A percentile compares a stretch with the other conserved stretches of the same genome.
These are phyloP conservation scores for Pomatostomus ruficeps DNA, from an alignment of 2,113 vertebrate genomes.

Conservation along the genomic window DNA sequence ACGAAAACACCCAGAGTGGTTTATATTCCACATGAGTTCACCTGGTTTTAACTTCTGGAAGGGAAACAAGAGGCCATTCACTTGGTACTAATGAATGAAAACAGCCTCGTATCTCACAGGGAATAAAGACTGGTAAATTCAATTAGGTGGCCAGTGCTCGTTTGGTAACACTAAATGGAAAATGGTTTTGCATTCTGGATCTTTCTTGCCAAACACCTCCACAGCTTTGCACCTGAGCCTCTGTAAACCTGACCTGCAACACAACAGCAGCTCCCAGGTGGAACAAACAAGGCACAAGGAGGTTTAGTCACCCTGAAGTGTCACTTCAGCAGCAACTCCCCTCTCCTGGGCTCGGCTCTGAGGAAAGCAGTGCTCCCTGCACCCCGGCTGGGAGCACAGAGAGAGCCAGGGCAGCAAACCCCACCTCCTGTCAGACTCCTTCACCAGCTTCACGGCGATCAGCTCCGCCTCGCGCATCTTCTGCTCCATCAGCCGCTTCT, in stretches of 20 bases:
- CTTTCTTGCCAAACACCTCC: not conserved
- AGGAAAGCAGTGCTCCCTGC: not conserved
- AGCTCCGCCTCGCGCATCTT: slow-evolving; percentile 91
- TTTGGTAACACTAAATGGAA: not conserved
- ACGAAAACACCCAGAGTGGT: not conserved
- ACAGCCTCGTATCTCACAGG: not conserved
- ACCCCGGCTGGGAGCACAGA: not conserved
- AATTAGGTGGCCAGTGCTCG: not conserved
- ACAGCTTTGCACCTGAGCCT: not conserved
- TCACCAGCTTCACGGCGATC: slow-evolving; percentile 88
- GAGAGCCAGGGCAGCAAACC: not conserved
- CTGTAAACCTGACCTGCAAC: not conserved
- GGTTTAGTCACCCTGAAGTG: not conserved
- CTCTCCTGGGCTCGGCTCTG: not conserved
- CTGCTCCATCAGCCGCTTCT: slow-evolving; percentile 90
- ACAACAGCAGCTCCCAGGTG: not conserved
- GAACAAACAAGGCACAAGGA: not conserved
- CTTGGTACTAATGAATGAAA: not conserved
- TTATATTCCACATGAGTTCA: not conserved
- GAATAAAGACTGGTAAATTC: not conserved
- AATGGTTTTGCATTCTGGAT: not conserved
- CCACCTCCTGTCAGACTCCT: slow-evolving; percentile 89
- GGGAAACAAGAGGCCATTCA: not conserved
- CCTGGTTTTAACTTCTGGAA: not conserved
- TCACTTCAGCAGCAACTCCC: not conserved